Conservation (phyloP, 2,797 vertebrate species). For the Syngnathus acus region DNA sequence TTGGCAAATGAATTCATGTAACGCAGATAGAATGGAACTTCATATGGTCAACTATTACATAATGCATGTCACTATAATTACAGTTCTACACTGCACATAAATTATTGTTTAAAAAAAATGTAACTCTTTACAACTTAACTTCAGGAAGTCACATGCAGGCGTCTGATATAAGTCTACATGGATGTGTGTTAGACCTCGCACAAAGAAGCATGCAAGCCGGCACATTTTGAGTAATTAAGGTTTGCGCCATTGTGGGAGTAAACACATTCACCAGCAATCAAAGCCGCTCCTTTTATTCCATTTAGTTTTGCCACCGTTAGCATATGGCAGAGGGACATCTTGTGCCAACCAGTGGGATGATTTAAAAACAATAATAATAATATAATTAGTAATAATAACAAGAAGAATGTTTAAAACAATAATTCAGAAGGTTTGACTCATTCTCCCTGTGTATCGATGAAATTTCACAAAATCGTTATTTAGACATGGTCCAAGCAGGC, state of each 20-base stretch:
- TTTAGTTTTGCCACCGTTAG: too few relatives aligned
- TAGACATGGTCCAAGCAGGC: too few relatives aligned
- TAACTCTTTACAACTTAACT: background rate
- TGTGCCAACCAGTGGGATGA: too few relatives aligned
- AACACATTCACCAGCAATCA: background rate
- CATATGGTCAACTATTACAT: conserved; percentile 18
- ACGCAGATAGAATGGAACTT: conserved; percentile 12
- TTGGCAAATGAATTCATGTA: conserved; percentile 30
- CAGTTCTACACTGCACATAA: background rate
- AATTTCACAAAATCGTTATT: too few relatives aligned
- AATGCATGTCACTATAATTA: conserved; percentile 14
- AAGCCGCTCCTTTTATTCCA: background rate
- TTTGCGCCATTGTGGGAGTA: background rate
- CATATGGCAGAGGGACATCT: background rate
- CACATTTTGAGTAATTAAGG: too few relatives aligned
- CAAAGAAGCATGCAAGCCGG: too few relatives aligned
- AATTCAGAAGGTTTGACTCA: too few relatives aligned
- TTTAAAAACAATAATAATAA: too few relatives aligned
- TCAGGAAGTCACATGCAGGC: background rate
- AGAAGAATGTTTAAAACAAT: too few relatives aligned
- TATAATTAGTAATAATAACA: too few relatives aligned
- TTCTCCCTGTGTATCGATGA: too few relatives aligned
- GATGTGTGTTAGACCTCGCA: too few relatives aligned
- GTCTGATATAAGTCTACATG: background rate
- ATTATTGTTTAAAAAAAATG: background rate